Evolutionary conservation across 2,888 invertebrate genomes (phyloP), one percentile per base, ranked within the genome.

Genomic region (Netelia melanura): DNA sequence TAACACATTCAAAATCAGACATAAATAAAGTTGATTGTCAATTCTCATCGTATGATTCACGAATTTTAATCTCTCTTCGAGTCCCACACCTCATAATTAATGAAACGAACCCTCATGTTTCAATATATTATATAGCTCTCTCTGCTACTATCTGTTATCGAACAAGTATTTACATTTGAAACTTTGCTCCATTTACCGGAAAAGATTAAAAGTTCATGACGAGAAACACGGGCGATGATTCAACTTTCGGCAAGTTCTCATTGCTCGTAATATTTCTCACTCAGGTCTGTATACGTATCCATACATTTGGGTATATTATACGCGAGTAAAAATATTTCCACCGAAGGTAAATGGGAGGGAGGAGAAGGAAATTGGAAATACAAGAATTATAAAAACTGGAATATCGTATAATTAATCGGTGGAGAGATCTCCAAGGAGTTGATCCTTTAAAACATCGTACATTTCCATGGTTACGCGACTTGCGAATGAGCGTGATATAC

Each of bases 171-270:
- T 78, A 74, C 81, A 81, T 81, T 67, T 77, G 81, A 74, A 81
- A 81, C 75, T 76, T 84, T 52, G 72, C 81, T 82, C 85, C 86
- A 82, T 87, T 85, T 86, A 65, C 74, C 86, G 83, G 86, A 83
- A 87, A 87, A 85, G 85, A 74, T 74, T 77, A 68, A 77, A 77
- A 72, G 72, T 74, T 74, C 83, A 71, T 44, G 44, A 58, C 62
- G 44, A 68, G 61, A 78, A 48, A 83, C 74, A 62, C 52, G 62
- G 58, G 10, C 83, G 75, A 83, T 56, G 70, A 71, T 80, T 21
- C 71, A n/a, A 77, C n/a, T 67, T n/a, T 71, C 81, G 76, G 81
- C 76, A 81, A 72, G 30, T 64, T 52, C 30, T 11, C 17, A 44
- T 38, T 61, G 75, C 38, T 61, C 61, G 72, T 76, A 76, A 54